phyloP scores from a whole-genome alignment of 1,140 invertebrate species.

The Helicoverpa zea region DNA sequence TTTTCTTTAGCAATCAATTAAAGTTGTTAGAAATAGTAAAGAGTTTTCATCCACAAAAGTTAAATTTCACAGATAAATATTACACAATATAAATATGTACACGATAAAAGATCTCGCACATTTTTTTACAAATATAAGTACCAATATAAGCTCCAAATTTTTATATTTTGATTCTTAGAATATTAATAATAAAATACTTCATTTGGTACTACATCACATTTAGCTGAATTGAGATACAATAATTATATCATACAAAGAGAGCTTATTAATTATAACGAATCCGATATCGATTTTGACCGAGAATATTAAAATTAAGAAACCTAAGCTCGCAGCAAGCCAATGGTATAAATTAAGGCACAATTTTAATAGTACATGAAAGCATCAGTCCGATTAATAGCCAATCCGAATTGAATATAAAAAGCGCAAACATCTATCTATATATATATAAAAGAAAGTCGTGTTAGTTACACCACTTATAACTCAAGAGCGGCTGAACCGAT shows the following conservation, averaged over 20 bases:
- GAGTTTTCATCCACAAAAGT: neutral
- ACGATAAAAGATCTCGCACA: slow-evolving; percentile 6
- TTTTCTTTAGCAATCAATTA: too few relatives aligned
- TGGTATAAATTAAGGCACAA: slow-evolving; percentile 23
- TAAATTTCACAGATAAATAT: slow-evolving; percentile 4
- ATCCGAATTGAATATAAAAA: neutral
- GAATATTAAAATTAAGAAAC: too few relatives aligned
- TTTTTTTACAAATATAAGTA: slow-evolving; percentile 35
- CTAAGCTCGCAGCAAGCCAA: slow-evolving; percentile 9
- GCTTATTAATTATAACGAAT: neutral
- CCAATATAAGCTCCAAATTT: slow-evolving; percentile 15
- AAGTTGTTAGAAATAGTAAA: too few relatives aligned
- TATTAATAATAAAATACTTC: slow-evolving; percentile 15
- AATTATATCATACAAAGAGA: slow-evolving; percentile 13
- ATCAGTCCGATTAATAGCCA: slow-evolving; percentile 9
- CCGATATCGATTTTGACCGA: neutral
- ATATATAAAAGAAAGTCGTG: too few relatives aligned
- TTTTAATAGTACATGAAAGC: neutral
- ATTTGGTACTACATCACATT: neutral
- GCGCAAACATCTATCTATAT: too few relatives aligned
- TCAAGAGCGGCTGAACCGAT: too few relatives aligned
- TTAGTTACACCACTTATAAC: too few relatives aligned
- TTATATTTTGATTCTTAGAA: neutral
- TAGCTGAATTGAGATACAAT: neutral
- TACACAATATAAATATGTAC: slow-evolving; percentile 10